These are phyloP conservation scores for Anguilla pacifica DNA, from an alignment of 2,797 vertebrate species.

Conservation along the genomic window DNA sequence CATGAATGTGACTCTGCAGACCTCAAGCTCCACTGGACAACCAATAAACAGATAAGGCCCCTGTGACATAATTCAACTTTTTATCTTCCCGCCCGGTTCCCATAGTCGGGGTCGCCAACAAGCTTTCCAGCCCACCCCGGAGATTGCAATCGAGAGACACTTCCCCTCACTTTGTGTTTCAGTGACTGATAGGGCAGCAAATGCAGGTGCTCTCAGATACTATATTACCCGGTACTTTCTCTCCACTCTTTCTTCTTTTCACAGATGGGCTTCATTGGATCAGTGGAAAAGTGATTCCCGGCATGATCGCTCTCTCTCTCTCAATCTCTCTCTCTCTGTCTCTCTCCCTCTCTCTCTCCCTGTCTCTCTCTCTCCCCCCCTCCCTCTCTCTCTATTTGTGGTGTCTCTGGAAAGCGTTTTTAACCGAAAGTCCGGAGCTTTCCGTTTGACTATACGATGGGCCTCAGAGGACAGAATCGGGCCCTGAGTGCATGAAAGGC, in stretches of 20 bases:
- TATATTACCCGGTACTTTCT: neutral
- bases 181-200: conserved; percentile 21
- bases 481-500: neutral
- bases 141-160: conserved; percentile 18
- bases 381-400: neutral
- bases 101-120: conserved; percentile 19
- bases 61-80: conserved; percentile 35
- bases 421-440: neutral
- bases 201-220: conserved; percentile 26
- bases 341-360: neutral
- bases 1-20: neutral
- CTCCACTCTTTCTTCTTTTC: neutral
- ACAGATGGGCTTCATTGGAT: conserved; percentile 39
- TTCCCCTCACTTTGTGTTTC: conserved; percentile 31
- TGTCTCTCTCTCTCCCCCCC: neutral
- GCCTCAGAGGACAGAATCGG: conserved; percentile 13
- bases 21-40: conserved; percentile 6
- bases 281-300: conserved; percentile 40
- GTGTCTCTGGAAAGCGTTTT: neutral
- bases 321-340: too few relatives aligned
- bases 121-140: neutral
- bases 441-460: conserved; percentile 26
- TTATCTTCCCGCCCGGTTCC: conserved; percentile 24
- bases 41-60: conserved; percentile 35
- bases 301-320: conserved; percentile 25